Base-by-base conservation (phyloP, 1,140 invertebrate species). In the Mercenaria mercenaria region DNA sequence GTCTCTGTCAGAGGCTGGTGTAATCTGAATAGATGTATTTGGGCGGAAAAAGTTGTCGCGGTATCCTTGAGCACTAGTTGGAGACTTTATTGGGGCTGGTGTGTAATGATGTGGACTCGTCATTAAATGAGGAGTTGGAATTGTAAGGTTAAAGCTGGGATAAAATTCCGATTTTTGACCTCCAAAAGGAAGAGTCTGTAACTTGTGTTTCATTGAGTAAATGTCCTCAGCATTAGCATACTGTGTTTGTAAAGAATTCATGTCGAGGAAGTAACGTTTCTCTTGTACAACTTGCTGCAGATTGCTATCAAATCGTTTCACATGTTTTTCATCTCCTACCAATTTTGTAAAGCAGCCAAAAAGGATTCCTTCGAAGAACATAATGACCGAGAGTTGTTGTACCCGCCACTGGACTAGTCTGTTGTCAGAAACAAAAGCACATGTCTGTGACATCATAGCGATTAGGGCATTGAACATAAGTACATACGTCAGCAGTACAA, bases 361-460 rank as follows among this genome's bases (percentile, higher is more conserved):
- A n/a, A 89, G 72, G 10, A 82, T 41, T 34, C 59, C 93, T 76
- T 94, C 92, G 18, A 93, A 61, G 29, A 93, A 89, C n/a, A 92
- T 90, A 41, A 93, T 91, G 32, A 93, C 88, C 0, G 91, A 91
- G 8, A 94, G 87, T 56, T 90, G 82, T 79, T 94, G 92, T 0
- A 93, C 84, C 23, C 91, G 61, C 87, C 90, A 90, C 50, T 93
- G 91, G 0, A 88, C 79, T 26, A 87, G 85, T 67, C 80, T 59
- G 72, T 93, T 90, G n/a, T 91, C 77, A 0, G 91, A 90, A 1
- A 94, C 91, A 20, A 88, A 37, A 4, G 89, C 69, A 69, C 93
- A 94, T 10, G 93, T 93, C 47, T 92, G 90, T n/a, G 93, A 93
- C 92, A 94, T 93, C 90, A 94, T 91, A 43, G 93, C 93, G 29